Evolutionary conservation across 2,797 vertebrate species (phyloP).

Genomic region (Mormyrops boulengeri): DNA sequence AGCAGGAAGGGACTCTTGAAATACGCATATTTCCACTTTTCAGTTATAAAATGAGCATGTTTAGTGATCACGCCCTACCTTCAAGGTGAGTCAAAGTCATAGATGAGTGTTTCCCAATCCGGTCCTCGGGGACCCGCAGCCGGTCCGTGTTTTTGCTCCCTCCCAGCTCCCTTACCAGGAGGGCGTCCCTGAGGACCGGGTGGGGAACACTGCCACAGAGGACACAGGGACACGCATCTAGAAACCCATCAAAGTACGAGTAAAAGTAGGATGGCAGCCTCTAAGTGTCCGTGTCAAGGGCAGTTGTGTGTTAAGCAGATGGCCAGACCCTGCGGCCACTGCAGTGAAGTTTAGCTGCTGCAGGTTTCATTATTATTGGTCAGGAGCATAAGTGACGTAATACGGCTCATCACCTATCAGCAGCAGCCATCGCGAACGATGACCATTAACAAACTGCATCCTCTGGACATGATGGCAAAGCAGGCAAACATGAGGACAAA

Average conservation of each 20-base stretch:
- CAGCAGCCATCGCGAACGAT: not conserved
- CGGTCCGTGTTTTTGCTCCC: not conserved
- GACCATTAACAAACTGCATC: not conserved
- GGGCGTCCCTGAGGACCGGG: not conserved
- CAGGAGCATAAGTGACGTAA: not conserved
- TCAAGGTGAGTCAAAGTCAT: not conserved
- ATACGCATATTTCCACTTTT: not conserved
- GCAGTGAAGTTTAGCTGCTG: not conserved
- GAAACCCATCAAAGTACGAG: not conserved
- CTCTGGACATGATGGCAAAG: not conserved
- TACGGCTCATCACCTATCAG: not conserved
- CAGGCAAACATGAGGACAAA: not conserved
- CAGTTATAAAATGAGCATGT: not conserved
- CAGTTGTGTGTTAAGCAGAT: not conserved
- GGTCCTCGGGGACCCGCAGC: not conserved
- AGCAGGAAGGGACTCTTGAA: not conserved
- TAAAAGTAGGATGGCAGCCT: not conserved
- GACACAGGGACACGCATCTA: not conserved
- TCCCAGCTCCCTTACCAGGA: not conserved
- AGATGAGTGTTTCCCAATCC: not conserved
- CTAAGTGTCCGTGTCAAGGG: not conserved
- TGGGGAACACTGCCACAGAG: not conserved
- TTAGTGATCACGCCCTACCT: not conserved
- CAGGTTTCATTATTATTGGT: not conserved
- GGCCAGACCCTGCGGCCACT: not conserved